phyloP scores from a whole-genome alignment of 2,113 vertebrate genomes.

The Puma concolor region DNA sequence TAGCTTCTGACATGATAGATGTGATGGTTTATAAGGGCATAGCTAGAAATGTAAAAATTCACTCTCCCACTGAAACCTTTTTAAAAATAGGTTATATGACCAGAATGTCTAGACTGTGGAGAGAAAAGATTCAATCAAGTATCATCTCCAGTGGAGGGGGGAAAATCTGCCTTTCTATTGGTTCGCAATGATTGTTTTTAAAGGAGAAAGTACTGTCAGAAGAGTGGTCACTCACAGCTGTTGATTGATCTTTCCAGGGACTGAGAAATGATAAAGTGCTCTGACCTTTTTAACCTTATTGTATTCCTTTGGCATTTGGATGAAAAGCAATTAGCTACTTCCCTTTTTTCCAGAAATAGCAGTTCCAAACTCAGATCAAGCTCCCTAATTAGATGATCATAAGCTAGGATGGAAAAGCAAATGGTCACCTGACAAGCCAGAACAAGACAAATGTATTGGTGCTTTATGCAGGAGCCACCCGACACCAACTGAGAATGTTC shows the following conservation, averaged over 20 bases:
- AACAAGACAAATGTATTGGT: slow-evolving; percentile 62
- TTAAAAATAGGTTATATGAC: not conserved
- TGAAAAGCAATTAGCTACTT: slow-evolving; percentile 74
- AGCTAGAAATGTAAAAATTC: not conserved
- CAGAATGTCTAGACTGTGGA: slow-evolving; percentile 44
- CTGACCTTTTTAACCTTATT: slow-evolving; percentile 54
- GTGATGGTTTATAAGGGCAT: not conserved
- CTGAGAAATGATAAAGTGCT: slow-evolving; percentile 71
- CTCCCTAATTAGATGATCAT: slow-evolving; percentile 50
- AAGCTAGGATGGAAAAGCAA: slow-evolving; percentile 51
- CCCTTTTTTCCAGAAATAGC: slow-evolving; percentile 47
- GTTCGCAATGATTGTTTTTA: slow-evolving; percentile 58
- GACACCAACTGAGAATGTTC: not conserved
- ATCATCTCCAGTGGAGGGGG: slow-evolving; percentile 27
- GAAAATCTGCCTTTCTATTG: slow-evolving; percentile 56
- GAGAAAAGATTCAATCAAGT: slow-evolving; percentile 67
- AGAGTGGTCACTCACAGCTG: slow-evolving; percentile 23
- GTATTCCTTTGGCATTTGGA: slow-evolving; percentile 38
- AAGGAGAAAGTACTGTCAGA: slow-evolving; percentile 31
- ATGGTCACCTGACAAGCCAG: slow-evolving; percentile 47
- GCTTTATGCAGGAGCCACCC: not conserved
- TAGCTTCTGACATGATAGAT: not conserved
- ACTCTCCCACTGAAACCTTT: not conserved
- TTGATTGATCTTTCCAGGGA: slow-evolving; percentile 73
- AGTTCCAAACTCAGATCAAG: slow-evolving; percentile 51